These are phyloP conservation scores for Eugnorisma glareosa DNA, from an alignment of 2,888 invertebrate species.

Conservation along the genomic window DNA sequence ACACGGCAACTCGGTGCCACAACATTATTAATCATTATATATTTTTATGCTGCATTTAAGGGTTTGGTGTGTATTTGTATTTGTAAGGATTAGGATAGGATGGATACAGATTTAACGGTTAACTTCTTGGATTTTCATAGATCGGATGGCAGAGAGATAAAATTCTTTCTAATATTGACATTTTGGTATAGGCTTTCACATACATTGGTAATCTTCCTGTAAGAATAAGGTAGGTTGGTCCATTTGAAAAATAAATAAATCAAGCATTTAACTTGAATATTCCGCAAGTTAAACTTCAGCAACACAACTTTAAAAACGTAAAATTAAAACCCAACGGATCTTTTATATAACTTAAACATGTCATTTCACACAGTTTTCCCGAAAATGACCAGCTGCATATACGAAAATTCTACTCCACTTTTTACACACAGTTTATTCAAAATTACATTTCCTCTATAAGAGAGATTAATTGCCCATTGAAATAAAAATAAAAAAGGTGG, in stretches of 20 bases:
- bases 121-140: neutral
- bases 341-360: neutral
- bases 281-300: neutral
- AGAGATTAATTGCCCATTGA: constrained; percentile 48
- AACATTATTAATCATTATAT: no score
- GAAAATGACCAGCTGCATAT: neutral
- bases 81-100: no score
- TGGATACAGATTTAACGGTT: no score
- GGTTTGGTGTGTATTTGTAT: no score
- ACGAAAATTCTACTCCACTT: neutral
- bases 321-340: neutral
- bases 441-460: constrained; percentile 18
- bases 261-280: neutral
- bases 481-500: constrained; percentile 62
- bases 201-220: neutral
- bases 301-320: neutral
- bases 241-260: neutral
- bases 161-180: neutral
- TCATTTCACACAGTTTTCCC: neutral
- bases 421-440: neutral
- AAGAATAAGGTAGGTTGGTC: neutral
- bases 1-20: no score
- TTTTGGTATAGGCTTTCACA: neutral
- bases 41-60: no score
- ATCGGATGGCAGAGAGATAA: neutral